Base-by-base conservation (phyloP, 2,113 vertebrate genomes). In the Sphyrna mokarran region DNA sequence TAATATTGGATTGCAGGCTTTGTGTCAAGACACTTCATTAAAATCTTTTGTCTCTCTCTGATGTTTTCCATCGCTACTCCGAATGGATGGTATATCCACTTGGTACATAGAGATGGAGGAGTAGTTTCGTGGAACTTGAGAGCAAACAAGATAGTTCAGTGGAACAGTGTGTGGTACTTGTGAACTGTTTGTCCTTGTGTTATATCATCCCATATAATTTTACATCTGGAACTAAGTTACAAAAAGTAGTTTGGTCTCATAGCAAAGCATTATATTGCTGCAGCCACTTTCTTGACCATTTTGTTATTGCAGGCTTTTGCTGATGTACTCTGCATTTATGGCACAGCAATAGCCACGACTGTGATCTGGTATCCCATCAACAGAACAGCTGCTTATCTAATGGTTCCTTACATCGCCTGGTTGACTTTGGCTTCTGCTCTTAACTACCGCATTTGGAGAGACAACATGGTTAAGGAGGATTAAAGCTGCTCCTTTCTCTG, bases 391-490 rank as follows among this genome's bases (percentile, higher is more conserved):
- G 97, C 98, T 87, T 97, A 97, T 95, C 96, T 98, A 96, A 97
- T 98, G 96, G 96, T 97, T 72, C 98, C 98, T 0, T 98, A 98
- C 95, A 95, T 98, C 96, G 98, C 97, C 33, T 98, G 98, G 98
- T 95, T 98, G 95, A 96, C 96, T 83, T 96, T 98, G 0, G 97
- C 97, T 2, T 96, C 97, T 37, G 40, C 83, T 0, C 97, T 98
- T 72, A 98, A 98, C 95, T 98, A 98, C 58, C 68, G 70, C 0
- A 3, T 98, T 40, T 98, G 98, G 98, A 97, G 96, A 23, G 97
- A 98, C 96, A 98, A 98, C 96, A 0, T 14, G 58, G 96, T 93
- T 40, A 97, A 97, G 96, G 96, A 86, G 16, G 93, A 94, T 4
- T 94, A 94, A 37, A 66, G 37, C 29, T 43, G 20, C 13, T 94